Percentiles rank a stretch among this genome's conserved stretches.
phyloP scores from a whole-genome alignment of 1,140 invertebrate species.

The Hylaeus volcanicus region DNA sequence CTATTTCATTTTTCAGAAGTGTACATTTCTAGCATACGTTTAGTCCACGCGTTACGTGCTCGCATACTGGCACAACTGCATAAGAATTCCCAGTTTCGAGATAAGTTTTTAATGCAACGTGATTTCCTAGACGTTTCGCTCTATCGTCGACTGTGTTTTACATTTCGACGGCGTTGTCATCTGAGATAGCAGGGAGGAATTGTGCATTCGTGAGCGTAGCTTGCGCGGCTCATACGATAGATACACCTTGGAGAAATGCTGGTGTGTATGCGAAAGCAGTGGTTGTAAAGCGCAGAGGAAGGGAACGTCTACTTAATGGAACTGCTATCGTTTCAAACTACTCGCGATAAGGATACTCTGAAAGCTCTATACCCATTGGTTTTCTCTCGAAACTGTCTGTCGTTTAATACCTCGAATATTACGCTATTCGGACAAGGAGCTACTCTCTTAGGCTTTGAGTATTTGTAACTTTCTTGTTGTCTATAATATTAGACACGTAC shows the following conservation, averaged over 20 bases:
- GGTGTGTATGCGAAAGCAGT: conserved; percentile 13
- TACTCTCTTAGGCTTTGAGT: not conserved
- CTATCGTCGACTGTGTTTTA: conserved; percentile 13
- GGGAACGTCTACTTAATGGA: conserved; percentile 30
- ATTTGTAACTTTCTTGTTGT: not conserved
- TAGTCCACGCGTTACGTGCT: too few relatives aligned
- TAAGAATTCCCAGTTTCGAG: not conserved
- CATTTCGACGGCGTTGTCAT: conserved; percentile 8
- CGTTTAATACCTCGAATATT: conserved; percentile 6
- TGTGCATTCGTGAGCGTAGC: not conserved
- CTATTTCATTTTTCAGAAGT: too few relatives aligned
- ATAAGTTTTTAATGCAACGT: conserved; percentile 17
- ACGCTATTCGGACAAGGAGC: not conserved
- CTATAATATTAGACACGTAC: not conserved
- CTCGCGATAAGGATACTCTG: conserved; percentile 17
- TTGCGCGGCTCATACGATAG: not conserved
- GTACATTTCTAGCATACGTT: too few relatives aligned
- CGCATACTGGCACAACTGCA: too few relatives aligned
- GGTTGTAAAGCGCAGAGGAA: not conserved
- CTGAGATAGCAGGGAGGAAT: conserved; percentile 24
- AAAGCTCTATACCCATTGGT: conserved; percentile 19
- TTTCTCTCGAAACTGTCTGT: conserved; percentile 16
- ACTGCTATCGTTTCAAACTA: conserved; percentile 18
- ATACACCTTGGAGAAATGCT: not conserved
- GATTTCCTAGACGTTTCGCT: conserved; percentile 9